These are phyloP conservation scores for Hiodon tergisus DNA, from an alignment of 2,113 vertebrate genomes.

Conservation along the genomic window DNA sequence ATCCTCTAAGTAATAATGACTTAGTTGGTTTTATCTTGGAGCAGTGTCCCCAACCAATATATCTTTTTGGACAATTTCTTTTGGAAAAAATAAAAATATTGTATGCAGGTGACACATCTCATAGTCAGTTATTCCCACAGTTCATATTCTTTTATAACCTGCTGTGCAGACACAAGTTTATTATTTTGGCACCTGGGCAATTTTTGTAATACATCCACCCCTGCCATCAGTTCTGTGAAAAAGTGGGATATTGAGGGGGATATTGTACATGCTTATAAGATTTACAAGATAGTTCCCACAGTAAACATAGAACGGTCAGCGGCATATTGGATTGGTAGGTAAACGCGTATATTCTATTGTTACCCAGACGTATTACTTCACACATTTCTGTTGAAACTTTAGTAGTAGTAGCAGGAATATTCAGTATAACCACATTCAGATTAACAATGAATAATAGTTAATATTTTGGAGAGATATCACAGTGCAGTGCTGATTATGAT, in stretches of 20 bases:
- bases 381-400: no score
- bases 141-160: slow-evolving; percentile 67
- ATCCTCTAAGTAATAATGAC: slow-evolving; percentile 60
- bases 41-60: slow-evolving; percentile 54
- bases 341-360: no score
- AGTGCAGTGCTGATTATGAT: no score
- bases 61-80: slow-evolving; percentile 61
- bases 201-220: slow-evolving; percentile 52
- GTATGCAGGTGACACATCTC: slow-evolving; percentile 55
- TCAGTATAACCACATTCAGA: no score
- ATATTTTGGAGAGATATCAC: no score
- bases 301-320: no score
- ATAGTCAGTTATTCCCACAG: slow-evolving; percentile 63
- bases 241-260: slow-evolving; percentile 11
- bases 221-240: slow-evolving; percentile 55
- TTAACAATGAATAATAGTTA: no score
- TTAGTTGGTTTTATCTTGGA: slow-evolving; percentile 58
- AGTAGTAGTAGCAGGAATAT: no score
- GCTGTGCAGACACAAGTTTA: slow-evolving; percentile 59
- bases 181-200: slow-evolving; percentile 67
- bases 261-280: no score
- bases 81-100: slow-evolving; percentile 52
- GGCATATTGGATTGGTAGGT: no score
- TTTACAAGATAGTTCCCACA: no score
- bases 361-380: no score